Percentiles rank a stretch among this genome's conserved stretches.
Conservation (phyloP, 2,113 vertebrate genomes). For the Epinephelus cyanopodus region DNA sequence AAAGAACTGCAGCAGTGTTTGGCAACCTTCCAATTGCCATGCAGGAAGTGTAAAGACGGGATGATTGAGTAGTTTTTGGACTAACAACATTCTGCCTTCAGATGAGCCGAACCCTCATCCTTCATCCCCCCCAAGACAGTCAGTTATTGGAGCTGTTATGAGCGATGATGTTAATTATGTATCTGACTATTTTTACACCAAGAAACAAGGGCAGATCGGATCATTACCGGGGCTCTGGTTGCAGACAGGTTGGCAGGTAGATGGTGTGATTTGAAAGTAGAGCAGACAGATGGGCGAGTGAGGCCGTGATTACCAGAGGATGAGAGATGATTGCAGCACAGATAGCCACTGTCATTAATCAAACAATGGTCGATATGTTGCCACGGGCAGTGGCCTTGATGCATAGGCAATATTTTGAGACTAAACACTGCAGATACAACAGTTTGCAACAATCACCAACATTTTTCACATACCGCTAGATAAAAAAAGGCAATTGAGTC, state of each 20-base stretch:
- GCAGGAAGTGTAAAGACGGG: conserved; percentile 71
- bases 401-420: conserved; percentile 48
- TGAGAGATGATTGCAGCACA: conserved; percentile 73
- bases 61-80: conserved; percentile 78
- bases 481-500: neutral
- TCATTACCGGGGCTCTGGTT: conserved; percentile 66
- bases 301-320: conserved; percentile 72
- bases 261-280: conserved; percentile 75
- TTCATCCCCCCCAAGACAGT: conserved; percentile 68
- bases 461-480: neutral
- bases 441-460: conserved; percentile 10
- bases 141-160: conserved; percentile 80
- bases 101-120: conserved; percentile 67
- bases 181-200: conserved; percentile 80
- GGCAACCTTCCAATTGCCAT: conserved; percentile 66
- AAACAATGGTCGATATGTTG: conserved; percentile 73
- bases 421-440: conserved; percentile 31
- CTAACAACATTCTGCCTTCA: conserved; percentile 73
- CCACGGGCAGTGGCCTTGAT: conserved; percentile 49
- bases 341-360: conserved; percentile 74
- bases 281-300: conserved; percentile 77
- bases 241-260: conserved; percentile 74
- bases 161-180: conserved; percentile 84
- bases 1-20: conserved; percentile 67
- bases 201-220: conserved; percentile 78